phyloP scores from a whole-genome alignment of 2,888 invertebrate genomes.

The Calliphora vomitoria region DNA sequence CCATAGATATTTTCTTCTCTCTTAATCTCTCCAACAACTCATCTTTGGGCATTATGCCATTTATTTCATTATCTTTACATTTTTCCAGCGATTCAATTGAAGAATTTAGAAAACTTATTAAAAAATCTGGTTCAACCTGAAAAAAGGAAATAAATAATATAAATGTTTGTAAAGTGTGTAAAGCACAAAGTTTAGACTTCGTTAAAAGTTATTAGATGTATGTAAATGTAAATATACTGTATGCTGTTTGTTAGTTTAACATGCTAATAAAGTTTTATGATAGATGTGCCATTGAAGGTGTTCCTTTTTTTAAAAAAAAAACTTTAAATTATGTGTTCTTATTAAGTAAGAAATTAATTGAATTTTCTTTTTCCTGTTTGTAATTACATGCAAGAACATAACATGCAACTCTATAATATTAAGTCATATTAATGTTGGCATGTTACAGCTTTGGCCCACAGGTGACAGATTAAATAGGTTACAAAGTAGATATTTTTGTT shows the following conservation, averaged over 20 bases:
- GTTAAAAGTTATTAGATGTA: background rate
- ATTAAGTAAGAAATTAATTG: conserved; percentile 62
- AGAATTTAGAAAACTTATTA: conserved; percentile 89
- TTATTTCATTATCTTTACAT: conserved; percentile 83
- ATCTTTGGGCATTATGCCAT: conserved; percentile 85
- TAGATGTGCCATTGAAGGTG: conserved; percentile 11
- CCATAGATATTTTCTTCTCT: conserved; percentile 87
- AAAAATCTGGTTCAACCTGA: conserved; percentile 90
- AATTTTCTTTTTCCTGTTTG: conserved; percentile 66
- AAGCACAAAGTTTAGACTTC: background rate
- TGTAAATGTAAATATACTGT: background rate
- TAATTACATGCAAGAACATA: conserved; percentile 45
- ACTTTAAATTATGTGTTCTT: conserved; percentile 35
- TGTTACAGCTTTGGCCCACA: conserved; percentile 5
- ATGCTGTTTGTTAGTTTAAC: background rate
- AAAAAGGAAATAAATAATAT: background rate
- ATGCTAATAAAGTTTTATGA: conserved; percentile 1
- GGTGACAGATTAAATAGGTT: too few species aligned
- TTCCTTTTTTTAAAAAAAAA: conserved; percentile 4
- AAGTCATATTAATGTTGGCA: background rate
- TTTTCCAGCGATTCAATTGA: conserved; percentile 87
- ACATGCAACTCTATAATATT: conserved; percentile 31
- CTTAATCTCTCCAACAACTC: conserved; percentile 88
- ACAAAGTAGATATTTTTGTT: too few species aligned
- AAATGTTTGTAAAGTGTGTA: conserved; percentile 6